phyloP scores from a whole-genome alignment of 2,888 invertebrate species.

The Zele albiditarsus region DNA sequence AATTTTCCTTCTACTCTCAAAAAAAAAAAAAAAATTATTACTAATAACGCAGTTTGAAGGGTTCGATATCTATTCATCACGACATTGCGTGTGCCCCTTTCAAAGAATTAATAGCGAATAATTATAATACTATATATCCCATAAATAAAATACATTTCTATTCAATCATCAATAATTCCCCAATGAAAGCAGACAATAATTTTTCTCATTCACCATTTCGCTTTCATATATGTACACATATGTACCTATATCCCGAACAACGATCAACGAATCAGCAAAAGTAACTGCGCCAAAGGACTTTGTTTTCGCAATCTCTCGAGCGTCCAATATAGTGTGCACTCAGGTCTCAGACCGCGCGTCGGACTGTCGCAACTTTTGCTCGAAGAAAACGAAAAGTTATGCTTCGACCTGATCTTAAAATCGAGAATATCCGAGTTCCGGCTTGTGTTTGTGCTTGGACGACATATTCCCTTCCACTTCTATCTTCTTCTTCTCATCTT shows the following conservation, averaged over 20 bases:
- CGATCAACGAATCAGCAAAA: slow-evolving; percentile 23
- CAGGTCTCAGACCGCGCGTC: slow-evolving; percentile 21
- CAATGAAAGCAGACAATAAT: not conserved
- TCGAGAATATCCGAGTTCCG: slow-evolving; percentile 38
- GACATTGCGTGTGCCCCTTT: too few relatives aligned
- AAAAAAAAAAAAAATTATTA: too few relatives aligned
- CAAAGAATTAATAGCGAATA: not conserved
- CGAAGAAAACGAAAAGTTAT: slow-evolving; percentile 41
- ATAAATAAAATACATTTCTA: not conserved
- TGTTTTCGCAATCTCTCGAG: slow-evolving; percentile 43
- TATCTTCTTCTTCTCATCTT: not conserved
- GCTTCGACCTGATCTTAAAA: slow-evolving; percentile 40
- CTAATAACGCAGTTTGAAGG: too few relatives aligned
- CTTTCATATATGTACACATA: not conserved
- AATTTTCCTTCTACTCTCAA: too few relatives aligned
- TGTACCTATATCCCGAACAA: not conserved
- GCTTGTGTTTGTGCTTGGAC: slow-evolving; percentile 38
- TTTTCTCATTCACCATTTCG: not conserved
- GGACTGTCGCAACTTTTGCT: slow-evolving; percentile 39
- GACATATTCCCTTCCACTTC: slow-evolving; percentile 13
- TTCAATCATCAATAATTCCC: too few relatives aligned
- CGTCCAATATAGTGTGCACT: slow-evolving; percentile 26
- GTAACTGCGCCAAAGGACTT: slow-evolving; percentile 32
- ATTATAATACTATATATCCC: not conserved
- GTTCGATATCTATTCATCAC: too few relatives aligned